A percentile compares a stretch with the other conserved stretches of the same genome.
These are phyloP conservation scores for Sogatella furcifera DNA, from an alignment of 1,140 invertebrate species.

Conservation along the genomic window DNA sequence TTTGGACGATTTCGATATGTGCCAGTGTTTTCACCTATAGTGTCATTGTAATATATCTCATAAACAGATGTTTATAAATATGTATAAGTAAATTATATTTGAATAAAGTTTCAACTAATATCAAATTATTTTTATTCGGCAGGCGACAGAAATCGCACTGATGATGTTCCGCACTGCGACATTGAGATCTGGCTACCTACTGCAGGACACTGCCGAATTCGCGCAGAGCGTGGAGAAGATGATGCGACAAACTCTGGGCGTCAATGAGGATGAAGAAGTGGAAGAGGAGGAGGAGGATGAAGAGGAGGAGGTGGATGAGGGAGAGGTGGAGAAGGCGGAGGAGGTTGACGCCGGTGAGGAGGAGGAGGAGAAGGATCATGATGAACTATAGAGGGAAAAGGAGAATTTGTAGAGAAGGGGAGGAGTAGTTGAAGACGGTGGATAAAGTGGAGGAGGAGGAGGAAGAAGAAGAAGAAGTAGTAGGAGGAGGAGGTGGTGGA, in stretches of 20 bases:
- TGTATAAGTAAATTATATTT: too few species aligned
- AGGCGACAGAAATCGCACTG: conserved; percentile 75
- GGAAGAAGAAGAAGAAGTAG: too few species aligned
- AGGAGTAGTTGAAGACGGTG: too few species aligned
- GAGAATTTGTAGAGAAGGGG: too few species aligned
- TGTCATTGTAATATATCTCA: too few species aligned
- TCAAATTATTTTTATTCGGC: too few species aligned
- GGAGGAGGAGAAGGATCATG: conserved; percentile 30
- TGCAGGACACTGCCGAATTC: conserved; percentile 78
- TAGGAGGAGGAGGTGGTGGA: too few species aligned
- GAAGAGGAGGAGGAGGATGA: conserved; percentile 40
- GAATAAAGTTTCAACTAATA: too few species aligned
- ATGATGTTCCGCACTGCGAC: conserved; percentile 93
- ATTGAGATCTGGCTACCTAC: conserved; percentile 78
- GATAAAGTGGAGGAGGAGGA: too few species aligned
- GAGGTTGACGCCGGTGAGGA: conserved; percentile 29
- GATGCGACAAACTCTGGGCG: conserved; percentile 70
- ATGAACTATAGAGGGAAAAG: conserved; percentile 31
- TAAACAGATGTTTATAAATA: too few species aligned
- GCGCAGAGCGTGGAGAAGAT: conserved; percentile 79
- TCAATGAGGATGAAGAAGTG: conserved; percentile 50
- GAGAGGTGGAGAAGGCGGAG: conserved; percentile 21
- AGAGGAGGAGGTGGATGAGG: conserved; percentile 29
- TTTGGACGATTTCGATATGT: too few species aligned
- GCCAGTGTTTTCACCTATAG: too few species aligned